A percentile compares a stretch with the other conserved stretches of the same genome.
phyloP scores from a whole-genome alignment of 2,113 vertebrate genomes.

The Sinosuthora webbiana region DNA sequence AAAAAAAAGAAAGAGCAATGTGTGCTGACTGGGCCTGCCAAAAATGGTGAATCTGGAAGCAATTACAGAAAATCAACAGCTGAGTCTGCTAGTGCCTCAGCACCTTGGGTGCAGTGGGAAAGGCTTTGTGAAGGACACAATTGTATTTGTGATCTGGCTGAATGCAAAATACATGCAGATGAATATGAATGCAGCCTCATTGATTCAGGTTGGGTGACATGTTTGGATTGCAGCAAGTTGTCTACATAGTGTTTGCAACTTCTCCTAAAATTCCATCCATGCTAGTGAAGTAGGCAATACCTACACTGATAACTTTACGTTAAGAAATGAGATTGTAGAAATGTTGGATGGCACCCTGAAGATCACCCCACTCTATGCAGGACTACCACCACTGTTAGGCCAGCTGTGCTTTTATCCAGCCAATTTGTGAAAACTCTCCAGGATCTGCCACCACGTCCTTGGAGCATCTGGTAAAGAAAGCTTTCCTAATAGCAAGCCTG shows the following conservation, averaged over 20 bases:
- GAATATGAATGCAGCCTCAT: background rate
- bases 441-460: background rate
- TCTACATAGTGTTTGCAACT: background rate
- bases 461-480: background rate
- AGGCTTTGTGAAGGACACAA: background rate
- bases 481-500: background rate
- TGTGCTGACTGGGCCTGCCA: background rate
- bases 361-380: accelerated
- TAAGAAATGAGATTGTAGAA: background rate
- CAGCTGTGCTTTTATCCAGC: background rate
- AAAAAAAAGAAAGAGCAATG: background rate
- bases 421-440: background rate
- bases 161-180: background rate
- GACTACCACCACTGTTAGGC: background rate
- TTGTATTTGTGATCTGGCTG: background rate
- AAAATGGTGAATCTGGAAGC: background rate
- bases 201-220: background rate
- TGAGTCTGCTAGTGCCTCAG: background rate
- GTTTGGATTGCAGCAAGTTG: background rate
- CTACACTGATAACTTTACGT: accelerated
- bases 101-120: background rate
- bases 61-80: background rate
- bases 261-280: accelerated
- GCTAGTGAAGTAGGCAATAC: background rate
- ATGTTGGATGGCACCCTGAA: background rate